Conservation (phyloP, 2,797 vertebrate species). For the Fratercula arctica region DNA sequence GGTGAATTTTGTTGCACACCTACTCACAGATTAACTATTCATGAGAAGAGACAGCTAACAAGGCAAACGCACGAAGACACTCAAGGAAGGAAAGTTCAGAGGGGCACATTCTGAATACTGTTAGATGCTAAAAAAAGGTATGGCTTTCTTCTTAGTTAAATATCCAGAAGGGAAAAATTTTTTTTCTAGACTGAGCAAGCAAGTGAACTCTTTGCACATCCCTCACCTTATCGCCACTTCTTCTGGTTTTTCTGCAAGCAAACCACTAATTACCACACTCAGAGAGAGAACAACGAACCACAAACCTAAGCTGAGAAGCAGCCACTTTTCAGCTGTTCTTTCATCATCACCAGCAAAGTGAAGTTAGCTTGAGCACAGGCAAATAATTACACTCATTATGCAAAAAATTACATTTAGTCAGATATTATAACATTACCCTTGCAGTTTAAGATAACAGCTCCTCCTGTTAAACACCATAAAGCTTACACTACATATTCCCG, state of each 20-base stretch:
- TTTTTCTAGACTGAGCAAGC: not conserved
- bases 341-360: not conserved
- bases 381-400: not conserved
- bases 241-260: not conserved
- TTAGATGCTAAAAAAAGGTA: not conserved
- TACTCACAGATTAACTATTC: not conserved
- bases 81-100: not conserved
- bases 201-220: not conserved
- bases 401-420: not conserved
- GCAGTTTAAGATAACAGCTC: not conserved
- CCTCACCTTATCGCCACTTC: not conserved
- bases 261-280: not conserved
- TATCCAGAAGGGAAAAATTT: not conserved
- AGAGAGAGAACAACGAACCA: not conserved
- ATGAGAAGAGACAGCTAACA: not conserved
- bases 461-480: not conserved
- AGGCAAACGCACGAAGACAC: not conserved
- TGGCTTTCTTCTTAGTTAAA: not conserved
- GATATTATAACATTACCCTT: not conserved
- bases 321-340: not conserved
- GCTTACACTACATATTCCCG: not conserved
- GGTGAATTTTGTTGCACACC: not conserved
- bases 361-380: not conserved
- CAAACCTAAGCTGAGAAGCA: not conserved
- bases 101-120: not conserved